phyloP scores from a whole-genome alignment of 2,888 invertebrate species.

The Epirrhoe tristata region DNA sequence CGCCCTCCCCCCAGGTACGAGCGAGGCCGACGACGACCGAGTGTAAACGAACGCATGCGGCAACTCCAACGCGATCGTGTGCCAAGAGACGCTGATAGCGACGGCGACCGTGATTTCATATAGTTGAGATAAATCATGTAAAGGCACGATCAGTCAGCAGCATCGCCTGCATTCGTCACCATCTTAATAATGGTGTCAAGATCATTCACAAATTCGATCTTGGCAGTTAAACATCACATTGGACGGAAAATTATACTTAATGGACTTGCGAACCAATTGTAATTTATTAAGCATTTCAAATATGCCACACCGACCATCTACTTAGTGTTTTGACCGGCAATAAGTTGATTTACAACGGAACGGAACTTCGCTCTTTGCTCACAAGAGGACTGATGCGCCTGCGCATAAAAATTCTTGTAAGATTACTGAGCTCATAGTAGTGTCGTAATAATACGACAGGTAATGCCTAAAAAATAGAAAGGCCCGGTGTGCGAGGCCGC shows the following conservation, averaged over 20 bases:
- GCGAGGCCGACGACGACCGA: slow-evolving; percentile 67
- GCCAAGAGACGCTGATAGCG: slow-evolving; percentile 64
- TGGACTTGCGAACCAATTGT: neutral
- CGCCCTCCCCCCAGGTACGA: slow-evolving; percentile 61
- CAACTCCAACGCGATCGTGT: slow-evolving; percentile 68
- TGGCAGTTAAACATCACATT: slow-evolving; percentile 17
- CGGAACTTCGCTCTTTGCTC: slow-evolving; percentile 55
- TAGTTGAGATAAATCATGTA: slow-evolving; percentile 78
- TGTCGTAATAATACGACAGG: slow-evolving; percentile 85
- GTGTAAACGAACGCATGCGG: slow-evolving; percentile 49
- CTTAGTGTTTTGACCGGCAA: neutral
- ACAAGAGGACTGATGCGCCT: slow-evolving; percentile 59
- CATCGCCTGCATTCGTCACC: slow-evolving; percentile 57
- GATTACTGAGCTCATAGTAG: slow-evolving; percentile 76
- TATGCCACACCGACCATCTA: neutral
- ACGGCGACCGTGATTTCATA: slow-evolving; percentile 69
- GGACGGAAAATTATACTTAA: slow-evolving; percentile 3
- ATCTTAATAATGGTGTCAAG: slow-evolving; percentile 80
- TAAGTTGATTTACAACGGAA: slow-evolving; percentile 30
- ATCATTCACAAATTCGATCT: slow-evolving; percentile 60
- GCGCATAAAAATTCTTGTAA: slow-evolving; percentile 74
- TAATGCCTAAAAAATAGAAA: slow-evolving; percentile 86
- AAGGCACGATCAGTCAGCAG: slow-evolving; percentile 25
- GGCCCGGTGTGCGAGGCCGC: slow-evolving; percentile 84
- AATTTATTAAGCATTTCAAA: neutral